phyloP scores from a whole-genome alignment of 1,140 invertebrate species.

The Hypothenemus hampei region DNA sequence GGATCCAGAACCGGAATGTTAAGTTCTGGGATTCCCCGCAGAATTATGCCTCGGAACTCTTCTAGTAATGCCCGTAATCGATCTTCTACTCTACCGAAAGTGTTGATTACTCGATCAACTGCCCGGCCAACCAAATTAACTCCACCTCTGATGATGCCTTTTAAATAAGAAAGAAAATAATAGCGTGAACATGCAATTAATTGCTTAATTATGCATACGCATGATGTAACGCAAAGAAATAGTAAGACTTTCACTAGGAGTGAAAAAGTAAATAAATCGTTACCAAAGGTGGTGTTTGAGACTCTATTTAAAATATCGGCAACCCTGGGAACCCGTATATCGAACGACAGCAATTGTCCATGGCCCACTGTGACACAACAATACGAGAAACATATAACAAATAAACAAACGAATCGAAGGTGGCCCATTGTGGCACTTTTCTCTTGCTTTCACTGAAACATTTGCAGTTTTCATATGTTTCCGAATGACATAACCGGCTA shows the following conservation, averaged over 20 bases:
- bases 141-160: conserved; percentile 40
- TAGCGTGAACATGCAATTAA: no score
- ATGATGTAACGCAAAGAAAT: no score
- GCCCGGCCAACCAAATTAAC: conserved; percentile 36
- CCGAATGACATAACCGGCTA: not conserved
- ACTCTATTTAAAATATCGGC: conserved; percentile 30
- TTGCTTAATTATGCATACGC: no score
- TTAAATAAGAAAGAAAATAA: no score
- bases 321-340: conserved; percentile 23
- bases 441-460: not conserved
- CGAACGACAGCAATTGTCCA: conserved; percentile 19
- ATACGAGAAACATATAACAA: no score
- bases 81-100: conserved; percentile 39
- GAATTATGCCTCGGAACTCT: conserved; percentile 40
- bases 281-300: conserved; percentile 31
- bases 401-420: not conserved
- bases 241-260: no score
- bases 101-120: conserved; percentile 38
- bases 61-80: conserved; percentile 38
- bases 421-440: not conserved
- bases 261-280: no score
- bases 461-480: not conserved
- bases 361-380: conserved; percentile 8
- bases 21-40: conserved; percentile 42
- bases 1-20: conserved; percentile 43